phyloP scores from a whole-genome alignment of 2,797 vertebrate species.

The Xyrichtys novacula region DNA sequence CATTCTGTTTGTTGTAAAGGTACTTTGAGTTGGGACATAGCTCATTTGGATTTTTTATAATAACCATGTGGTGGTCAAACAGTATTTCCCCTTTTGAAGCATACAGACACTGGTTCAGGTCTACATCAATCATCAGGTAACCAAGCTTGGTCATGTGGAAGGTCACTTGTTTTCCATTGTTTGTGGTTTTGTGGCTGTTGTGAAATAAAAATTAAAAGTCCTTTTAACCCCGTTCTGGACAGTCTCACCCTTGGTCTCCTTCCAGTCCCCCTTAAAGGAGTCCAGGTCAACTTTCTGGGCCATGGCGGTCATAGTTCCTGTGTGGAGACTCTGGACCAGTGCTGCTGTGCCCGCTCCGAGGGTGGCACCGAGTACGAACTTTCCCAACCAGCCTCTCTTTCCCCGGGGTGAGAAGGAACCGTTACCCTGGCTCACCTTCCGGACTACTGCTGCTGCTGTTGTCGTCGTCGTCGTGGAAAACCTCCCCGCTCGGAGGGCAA shows the following conservation, averaged over 20 bases:
- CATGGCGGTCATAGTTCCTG: constrained; percentile 77
- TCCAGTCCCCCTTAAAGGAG: constrained; percentile 80
- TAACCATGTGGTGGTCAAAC: background rate
- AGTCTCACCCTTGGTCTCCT: constrained; percentile 83
- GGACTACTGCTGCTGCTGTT: constrained; percentile 22
- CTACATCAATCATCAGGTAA: background rate
- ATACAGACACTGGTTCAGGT: background rate
- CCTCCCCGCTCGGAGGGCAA: constrained; percentile 40
- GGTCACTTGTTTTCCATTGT: background rate
- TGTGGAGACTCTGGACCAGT: constrained; percentile 69
- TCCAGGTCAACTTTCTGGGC: constrained; percentile 73
- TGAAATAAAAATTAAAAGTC: background rate
- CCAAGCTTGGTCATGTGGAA: constrained; percentile 16
- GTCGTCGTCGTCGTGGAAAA: constrained; percentile 65
- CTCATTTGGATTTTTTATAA: background rate
- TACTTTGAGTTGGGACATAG: too few species aligned
- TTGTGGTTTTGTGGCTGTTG: background rate
- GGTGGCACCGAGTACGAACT: constrained; percentile 57
- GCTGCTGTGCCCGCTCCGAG: constrained; percentile 62
- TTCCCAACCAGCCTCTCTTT: constrained; percentile 39
- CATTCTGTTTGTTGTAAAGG: background rate
- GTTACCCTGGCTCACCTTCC: constrained; percentile 49
- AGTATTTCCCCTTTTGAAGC: background rate
- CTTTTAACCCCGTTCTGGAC: background rate
- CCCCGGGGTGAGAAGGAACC: constrained; percentile 8